phyloP scores from a whole-genome alignment of 2,797 vertebrate genomes.

The Sylvilagus floridanus region DNA sequence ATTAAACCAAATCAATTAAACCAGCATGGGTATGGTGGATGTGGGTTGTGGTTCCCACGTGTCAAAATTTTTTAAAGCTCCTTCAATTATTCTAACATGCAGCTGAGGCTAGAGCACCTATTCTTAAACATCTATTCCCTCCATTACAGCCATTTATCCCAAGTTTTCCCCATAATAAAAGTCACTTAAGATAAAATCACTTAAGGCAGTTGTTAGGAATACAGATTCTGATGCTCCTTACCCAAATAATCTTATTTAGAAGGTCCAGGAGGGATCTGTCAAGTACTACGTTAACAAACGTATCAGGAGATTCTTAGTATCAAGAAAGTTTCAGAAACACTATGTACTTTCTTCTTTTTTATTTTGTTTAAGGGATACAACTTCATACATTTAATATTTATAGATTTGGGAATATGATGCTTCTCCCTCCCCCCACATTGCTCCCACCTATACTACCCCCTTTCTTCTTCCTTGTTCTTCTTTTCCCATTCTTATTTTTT shows the following conservation, averaged over 20 bases:
- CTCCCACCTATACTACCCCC: too few relatives aligned
- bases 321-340: conserved; percentile 13
- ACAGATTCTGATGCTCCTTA: neutral
- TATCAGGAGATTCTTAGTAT: neutral
- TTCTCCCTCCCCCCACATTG: too few relatives aligned
- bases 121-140: neutral
- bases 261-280: neutral
- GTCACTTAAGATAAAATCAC: neutral
- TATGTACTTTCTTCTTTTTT: neutral
- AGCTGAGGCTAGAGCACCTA: neutral
- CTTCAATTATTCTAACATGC: neutral
- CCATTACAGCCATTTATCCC: neutral
- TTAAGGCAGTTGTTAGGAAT: neutral
- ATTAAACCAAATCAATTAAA: neutral
- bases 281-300: neutral
- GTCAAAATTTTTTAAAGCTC: neutral
- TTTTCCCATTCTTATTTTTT: too few relatives aligned
- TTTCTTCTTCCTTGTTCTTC: too few relatives aligned
- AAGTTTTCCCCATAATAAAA: neutral
- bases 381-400: too few relatives aligned
- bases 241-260: neutral
- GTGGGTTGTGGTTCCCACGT: neutral
- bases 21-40: neutral
- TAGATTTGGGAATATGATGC: too few relatives aligned
- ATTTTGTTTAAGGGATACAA: too few relatives aligned